These are phyloP conservation scores for Perodicticus potto DNA, from an alignment of 2,797 vertebrate genomes.

Conservation along the genomic window DNA sequence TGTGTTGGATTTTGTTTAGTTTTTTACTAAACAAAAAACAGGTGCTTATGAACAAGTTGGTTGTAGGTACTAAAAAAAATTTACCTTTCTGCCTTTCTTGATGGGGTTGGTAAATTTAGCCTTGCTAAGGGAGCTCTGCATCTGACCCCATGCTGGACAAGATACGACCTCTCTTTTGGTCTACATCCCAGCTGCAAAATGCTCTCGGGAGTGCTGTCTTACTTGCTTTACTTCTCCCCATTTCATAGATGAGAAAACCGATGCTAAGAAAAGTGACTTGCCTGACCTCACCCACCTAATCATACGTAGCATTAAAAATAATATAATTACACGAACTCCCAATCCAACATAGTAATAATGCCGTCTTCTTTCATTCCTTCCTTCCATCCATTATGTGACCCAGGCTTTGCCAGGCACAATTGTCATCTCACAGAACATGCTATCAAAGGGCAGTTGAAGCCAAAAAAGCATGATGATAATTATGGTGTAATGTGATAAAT, in stretches of 20 bases:
- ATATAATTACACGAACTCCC: neutral
- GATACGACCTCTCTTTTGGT: neutral
- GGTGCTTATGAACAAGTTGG: neutral
- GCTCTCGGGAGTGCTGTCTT: neutral
- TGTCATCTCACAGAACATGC: neutral
- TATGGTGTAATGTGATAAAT: neutral
- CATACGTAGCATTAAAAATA: neutral
- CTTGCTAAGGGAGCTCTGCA: neutral
- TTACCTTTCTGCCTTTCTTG: neutral
- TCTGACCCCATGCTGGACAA: neutral
- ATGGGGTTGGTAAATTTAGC: neutral
- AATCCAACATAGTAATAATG: neutral
- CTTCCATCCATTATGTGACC: too few species aligned
- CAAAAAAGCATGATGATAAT: neutral
- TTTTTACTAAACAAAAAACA: slow-evolving; percentile 31
- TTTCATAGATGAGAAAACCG: neutral
- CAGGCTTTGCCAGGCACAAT: neutral
- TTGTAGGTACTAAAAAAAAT: neutral
- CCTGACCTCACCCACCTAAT: neutral
- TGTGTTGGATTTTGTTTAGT: slow-evolving; percentile 23
- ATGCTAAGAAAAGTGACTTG: neutral
- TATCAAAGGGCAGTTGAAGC: neutral
- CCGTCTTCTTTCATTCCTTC: neutral
- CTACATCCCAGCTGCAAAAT: neutral
- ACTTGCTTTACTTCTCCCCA: neutral